A percentile compares a stretch with the other conserved stretches of the same genome.
phyloP scores from a whole-genome alignment of 2,888 invertebrate genomes.

The Marasmarcha lunaedactyla region DNA sequence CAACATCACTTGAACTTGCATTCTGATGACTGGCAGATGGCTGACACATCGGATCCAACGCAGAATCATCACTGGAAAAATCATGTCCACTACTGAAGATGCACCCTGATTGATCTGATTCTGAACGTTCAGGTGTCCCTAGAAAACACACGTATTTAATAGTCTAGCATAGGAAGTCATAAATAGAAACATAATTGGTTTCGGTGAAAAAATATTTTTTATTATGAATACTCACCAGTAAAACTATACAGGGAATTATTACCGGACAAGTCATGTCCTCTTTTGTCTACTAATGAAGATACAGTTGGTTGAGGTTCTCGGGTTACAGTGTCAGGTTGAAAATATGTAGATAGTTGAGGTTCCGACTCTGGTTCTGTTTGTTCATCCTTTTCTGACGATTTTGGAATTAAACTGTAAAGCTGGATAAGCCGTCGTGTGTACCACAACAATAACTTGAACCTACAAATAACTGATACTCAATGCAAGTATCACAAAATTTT shows the following conservation, averaged over 20 bases:
- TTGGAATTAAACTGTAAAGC: too few species aligned
- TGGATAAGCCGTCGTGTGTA: too few species aligned
- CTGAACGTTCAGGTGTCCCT: constrained; percentile 3
- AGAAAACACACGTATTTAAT: constrained; percentile 3
- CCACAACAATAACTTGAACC: too few species aligned
- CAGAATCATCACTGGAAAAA: constrained; percentile 8
- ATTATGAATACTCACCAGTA: constrained; percentile 3
- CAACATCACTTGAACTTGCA: constrained; percentile 5
- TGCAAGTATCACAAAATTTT: too few species aligned
- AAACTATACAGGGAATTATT: constrained; percentile 3
- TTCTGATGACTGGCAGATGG: constrained; percentile 4
- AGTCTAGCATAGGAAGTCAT: constrained; percentile 3
- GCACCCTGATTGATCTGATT: background rate
- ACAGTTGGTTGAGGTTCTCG: constrained; percentile 4
- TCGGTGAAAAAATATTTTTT: background rate
- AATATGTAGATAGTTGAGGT: background rate
- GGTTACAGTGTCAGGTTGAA: background rate
- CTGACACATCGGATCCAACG: constrained; percentile 5
- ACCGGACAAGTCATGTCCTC: constrained; percentile 3
- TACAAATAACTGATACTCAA: too few species aligned
- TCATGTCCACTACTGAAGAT: constrained; percentile 5
- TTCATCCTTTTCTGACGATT: too few species aligned
- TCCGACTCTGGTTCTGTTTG: background rate
- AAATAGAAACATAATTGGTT: constrained; percentile 1
- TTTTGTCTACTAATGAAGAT: constrained; percentile 4